Evolutionary conservation across 2,797 vertebrate genomes (phyloP).

Genomic region (Alosa sapidissima): DNA sequence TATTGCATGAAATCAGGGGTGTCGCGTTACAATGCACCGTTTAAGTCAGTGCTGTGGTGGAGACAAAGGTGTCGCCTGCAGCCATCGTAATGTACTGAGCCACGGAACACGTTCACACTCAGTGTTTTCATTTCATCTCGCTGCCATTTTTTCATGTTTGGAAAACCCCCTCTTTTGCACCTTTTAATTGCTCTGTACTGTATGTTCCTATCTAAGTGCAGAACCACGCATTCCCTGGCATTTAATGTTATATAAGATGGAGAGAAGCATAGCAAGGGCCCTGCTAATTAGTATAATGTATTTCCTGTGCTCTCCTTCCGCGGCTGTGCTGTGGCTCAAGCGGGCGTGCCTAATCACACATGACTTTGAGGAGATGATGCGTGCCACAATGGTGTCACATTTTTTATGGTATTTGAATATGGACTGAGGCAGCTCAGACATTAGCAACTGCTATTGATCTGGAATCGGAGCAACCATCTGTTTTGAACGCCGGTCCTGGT

Average conservation of each 20-base stretch:
- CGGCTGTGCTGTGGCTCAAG: conserved; percentile 41
- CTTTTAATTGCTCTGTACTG: conserved; percentile 53
- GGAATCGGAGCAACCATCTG: conserved; percentile 67
- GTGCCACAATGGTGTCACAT: conserved; percentile 55
- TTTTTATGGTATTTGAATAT: conserved; percentile 70
- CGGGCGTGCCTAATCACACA: conserved; percentile 63
- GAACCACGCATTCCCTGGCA: conserved; percentile 22
- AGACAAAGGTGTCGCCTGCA: conserved; percentile 78
- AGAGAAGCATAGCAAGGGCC: conserved; percentile 38
- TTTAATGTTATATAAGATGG: conserved; percentile 50
- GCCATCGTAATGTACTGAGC: conserved; percentile 67
- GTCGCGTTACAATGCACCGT: conserved; percentile 75
- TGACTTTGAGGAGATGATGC: conserved; percentile 66
- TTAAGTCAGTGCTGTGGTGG: conserved; percentile 74
- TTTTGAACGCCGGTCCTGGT: conserved; percentile 60
- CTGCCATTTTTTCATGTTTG: conserved; percentile 62
- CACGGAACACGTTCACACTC: conserved; percentile 58
- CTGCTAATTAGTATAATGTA: conserved; percentile 62
- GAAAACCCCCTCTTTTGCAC: conserved; percentile 56
- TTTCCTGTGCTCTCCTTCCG: conserved; percentile 33
- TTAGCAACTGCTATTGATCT: conserved; percentile 75
- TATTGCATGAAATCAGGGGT: conserved; percentile 81
- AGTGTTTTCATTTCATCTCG: conserved; percentile 68
- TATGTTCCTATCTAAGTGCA: conserved; percentile 39
- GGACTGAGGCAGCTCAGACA: conserved; percentile 70